Percentiles rank a stretch among this genome's conserved stretches.
Evolutionary conservation across 2,888 invertebrate genomes (phyloP).

Genomic region (Periphyllus acericola): DNA sequence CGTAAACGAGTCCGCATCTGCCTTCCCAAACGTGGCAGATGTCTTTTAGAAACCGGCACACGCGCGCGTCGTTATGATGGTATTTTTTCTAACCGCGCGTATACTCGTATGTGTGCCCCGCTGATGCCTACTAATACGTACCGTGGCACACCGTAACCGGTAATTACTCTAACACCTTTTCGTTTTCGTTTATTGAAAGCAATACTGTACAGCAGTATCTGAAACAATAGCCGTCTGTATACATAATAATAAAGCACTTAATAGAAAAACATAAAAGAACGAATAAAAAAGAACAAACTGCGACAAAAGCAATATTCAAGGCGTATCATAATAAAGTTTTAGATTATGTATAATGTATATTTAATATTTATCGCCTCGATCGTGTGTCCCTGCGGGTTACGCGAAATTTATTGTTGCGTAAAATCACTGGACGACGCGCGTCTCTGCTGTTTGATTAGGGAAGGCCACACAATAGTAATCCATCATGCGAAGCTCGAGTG

Average conservation of each 20-base stretch:
- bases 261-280: background rate
- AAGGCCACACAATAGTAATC: conserved; percentile 47
- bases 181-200: conserved; percentile 16
- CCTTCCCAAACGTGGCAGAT: conserved; percentile 55
- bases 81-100: conserved; percentile 20
- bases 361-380: conserved; percentile 14
- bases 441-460: conserved; percentile 5
- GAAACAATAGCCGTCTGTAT: background rate
- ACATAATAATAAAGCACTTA: background rate
- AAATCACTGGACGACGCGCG: conserved; percentile 37
- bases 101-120: background rate
- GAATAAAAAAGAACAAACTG: background rate
- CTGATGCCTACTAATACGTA: conserved; percentile 21
- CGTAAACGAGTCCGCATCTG: conserved; percentile 49
- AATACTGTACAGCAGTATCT: background rate
- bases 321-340: background rate
- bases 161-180: conserved; percentile 59
- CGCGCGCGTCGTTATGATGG: conserved; percentile 38
- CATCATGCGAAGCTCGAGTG: conserved; percentile 60
- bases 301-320: background rate
- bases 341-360: background rate
- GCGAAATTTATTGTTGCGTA: conserved; percentile 43
- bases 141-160: conserved; percentile 24
- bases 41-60: conserved; percentile 56
- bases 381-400: conserved; percentile 15